Conservation (phyloP, 2,888 invertebrate genomes). For the Agrotis segetum region DNA sequence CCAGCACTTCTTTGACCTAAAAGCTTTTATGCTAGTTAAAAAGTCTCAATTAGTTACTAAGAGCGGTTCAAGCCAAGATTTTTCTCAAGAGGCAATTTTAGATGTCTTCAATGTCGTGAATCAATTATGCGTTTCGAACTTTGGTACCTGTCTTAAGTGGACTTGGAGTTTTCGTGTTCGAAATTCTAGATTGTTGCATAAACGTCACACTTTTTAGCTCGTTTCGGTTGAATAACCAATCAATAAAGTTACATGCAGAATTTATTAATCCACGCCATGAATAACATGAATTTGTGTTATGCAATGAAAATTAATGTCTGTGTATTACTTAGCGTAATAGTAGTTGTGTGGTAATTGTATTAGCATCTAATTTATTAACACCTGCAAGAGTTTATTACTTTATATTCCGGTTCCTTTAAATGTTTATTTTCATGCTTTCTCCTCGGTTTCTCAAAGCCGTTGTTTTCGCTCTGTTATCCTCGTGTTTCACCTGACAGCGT, state of each 20-base stretch:
- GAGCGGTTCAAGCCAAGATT: constrained; percentile 49
- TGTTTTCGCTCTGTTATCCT: constrained; percentile 38
- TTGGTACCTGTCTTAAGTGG: constrained; percentile 24
- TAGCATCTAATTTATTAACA: constrained; percentile 48
- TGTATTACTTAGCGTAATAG: constrained; percentile 49
- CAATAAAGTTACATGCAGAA: constrained; percentile 57
- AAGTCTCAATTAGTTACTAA: constrained; percentile 59
- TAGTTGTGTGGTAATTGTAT: constrained; percentile 45
- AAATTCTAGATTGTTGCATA: constrained; percentile 50
- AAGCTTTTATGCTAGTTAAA: constrained; percentile 59
- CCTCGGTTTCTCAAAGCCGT: constrained; percentile 16
- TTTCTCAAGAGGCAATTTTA: constrained; percentile 50
- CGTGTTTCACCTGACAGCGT: constrained; percentile 50
- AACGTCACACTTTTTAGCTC: constrained; percentile 47
- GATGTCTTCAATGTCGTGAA: constrained; percentile 46
- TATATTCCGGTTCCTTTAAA: constrained; percentile 17
- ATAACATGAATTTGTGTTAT: constrained; percentile 33
- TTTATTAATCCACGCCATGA: constrained; percentile 53
- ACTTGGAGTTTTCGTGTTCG: constrained; percentile 22
- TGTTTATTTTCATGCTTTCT: constrained; percentile 14
- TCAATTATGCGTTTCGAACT: constrained; percentile 46
- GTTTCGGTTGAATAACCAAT: constrained; percentile 58
- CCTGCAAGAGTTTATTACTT: constrained; percentile 29
- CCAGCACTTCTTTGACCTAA: constrained; percentile 55
- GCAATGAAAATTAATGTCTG: constrained; percentile 54